A percentile compares a stretch with the other conserved stretches of the same genome.
phyloP scores from a whole-genome alignment of 2,113 vertebrate species.

The Podarcis muralis region DNA sequence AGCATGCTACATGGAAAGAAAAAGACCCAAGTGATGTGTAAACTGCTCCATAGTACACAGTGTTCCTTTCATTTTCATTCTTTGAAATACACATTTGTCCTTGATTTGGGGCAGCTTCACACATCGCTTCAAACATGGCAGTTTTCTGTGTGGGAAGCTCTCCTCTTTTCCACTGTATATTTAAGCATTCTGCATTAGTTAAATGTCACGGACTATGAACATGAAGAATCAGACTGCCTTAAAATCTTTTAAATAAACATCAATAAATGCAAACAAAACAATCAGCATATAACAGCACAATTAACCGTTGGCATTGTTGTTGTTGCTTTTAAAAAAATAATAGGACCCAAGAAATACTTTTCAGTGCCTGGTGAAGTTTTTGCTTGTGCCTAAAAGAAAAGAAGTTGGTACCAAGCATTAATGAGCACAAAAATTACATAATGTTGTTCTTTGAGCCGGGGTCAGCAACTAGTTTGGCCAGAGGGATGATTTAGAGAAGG shows the following conservation, averaged over 20 bases:
- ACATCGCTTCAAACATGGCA: not conserved
- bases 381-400: not conserved
- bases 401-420: not conserved
- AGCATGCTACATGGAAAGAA: not conserved
- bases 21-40: not conserved
- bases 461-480: not conserved
- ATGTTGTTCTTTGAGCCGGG: not conserved
- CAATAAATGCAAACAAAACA: not conserved
- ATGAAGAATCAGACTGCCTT: too few species aligned
- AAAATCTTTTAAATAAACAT: not conserved
- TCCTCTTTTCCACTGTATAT: not conserved
- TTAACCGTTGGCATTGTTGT: not conserved
- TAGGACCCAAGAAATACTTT: not conserved
- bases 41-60: not conserved
- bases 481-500: not conserved
- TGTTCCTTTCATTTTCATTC: not conserved
- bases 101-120: not conserved
- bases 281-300: not conserved
- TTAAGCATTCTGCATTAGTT: not conserved
- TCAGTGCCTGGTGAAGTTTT: not conserved
- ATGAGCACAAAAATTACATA: not conserved
- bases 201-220: not conserved
- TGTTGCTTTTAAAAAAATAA: too few species aligned
- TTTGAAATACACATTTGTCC: not conserved
- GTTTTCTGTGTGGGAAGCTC: not conserved